These are phyloP conservation scores for Octopus bimaculoides DNA, from an alignment of 1,140 invertebrate species.

Conservation along the genomic window DNA sequence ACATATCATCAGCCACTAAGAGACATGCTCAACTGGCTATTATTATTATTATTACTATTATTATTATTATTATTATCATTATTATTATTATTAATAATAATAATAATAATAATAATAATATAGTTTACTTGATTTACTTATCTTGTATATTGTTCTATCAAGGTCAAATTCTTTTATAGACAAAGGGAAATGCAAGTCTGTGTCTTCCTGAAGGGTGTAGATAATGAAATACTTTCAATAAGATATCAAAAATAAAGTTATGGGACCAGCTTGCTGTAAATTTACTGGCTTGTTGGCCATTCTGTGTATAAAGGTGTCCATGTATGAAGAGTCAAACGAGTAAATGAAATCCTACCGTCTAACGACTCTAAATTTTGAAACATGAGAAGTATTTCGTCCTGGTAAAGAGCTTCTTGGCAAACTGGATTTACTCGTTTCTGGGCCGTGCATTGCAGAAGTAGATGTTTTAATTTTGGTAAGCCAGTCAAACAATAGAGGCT, in stretches of 20 bases:
- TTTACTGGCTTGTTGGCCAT: not conserved
- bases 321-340: not conserved
- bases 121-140: too few relatives aligned
- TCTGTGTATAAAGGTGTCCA: not conserved
- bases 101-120: too few relatives aligned
- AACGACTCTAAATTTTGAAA: conserved; percentile 36
- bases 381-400: conserved; percentile 31
- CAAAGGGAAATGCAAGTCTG: too few relatives aligned
- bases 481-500: conserved; percentile 34
- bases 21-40: too few relatives aligned
- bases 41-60: too few relatives aligned
- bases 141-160: too few relatives aligned
- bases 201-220: not conserved
- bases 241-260: not conserved
- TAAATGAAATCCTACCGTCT: conserved; percentile 33
- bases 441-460: conserved; percentile 31
- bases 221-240: not conserved
- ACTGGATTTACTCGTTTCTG: conserved; percentile 39
- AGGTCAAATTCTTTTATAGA: too few relatives aligned
- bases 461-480: conserved; percentile 36
- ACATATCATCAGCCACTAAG: too few relatives aligned
- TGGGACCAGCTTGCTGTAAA: not conserved
- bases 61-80: too few relatives aligned
- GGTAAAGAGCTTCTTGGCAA: conserved; percentile 37
- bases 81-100: too few relatives aligned